Evolutionary conservation across 2,888 invertebrate genomes (phyloP).

Genomic region (Philereme vetulata): DNA sequence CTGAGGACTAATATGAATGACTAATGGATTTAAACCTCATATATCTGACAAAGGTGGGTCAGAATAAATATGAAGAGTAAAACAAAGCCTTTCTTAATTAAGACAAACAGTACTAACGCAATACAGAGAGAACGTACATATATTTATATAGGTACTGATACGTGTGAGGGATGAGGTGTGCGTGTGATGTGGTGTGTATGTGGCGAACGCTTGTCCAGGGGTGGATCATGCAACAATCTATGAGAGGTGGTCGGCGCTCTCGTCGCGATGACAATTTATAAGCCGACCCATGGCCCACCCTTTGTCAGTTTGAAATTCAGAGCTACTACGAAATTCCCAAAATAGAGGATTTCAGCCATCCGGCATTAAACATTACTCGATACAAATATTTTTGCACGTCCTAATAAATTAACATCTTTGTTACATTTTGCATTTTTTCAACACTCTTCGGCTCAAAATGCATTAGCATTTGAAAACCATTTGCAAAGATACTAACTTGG

Average conservation of each 20-base stretch:
- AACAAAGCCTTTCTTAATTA: no score
- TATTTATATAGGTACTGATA: neutral
- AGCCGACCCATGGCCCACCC: slow-evolving; percentile 37
- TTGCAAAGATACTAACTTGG: neutral
- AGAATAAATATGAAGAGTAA: no score
- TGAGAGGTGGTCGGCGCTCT: slow-evolving; percentile 44
- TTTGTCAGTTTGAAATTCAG: slow-evolving; percentile 35
- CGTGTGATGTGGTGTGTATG: slow-evolving; percentile 8
- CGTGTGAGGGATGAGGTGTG: neutral
- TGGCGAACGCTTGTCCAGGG: slow-evolving; percentile 29
- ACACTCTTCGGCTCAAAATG: slow-evolving; percentile 7
- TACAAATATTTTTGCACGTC: slow-evolving; percentile 21
- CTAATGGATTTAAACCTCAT: no score
- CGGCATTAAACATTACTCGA: slow-evolving; percentile 15
- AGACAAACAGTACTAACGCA: no score
- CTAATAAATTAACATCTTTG: slow-evolving; percentile 21
- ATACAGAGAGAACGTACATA: neutral
- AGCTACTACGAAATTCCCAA: slow-evolving; percentile 24
- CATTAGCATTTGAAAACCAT: neutral
- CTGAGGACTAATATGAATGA: no score
- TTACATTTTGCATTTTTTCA: slow-evolving; percentile 11
- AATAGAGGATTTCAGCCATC: slow-evolving; percentile 16
- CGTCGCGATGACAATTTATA: slow-evolving; percentile 50
- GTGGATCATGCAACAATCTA: slow-evolving; percentile 50
- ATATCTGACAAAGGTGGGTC: no score